A percentile compares a stretch with the other conserved stretches of the same genome.
These are phyloP conservation scores for Pentalonia nigronervosa DNA, from an alignment of 1,140 invertebrate species.

Conservation along the genomic window DNA sequence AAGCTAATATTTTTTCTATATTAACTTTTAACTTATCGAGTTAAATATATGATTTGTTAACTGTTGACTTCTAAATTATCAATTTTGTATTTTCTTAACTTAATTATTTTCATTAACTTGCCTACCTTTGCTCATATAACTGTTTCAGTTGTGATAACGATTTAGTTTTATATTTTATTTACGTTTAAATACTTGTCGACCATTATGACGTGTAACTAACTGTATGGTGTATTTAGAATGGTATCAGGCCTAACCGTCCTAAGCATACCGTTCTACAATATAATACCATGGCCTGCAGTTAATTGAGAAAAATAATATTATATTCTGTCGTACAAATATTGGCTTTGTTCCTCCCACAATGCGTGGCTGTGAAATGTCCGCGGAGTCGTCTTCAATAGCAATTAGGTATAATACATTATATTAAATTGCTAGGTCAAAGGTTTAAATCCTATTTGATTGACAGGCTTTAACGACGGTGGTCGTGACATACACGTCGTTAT, in stretches of 20 bases:
- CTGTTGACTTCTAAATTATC: too few relatives aligned
- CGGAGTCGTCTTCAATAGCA: neutral
- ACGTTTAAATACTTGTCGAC: neutral
- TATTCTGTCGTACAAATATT: neutral
- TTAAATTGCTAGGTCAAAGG: neutral
- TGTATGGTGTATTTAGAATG: neutral
- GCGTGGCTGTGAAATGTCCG: neutral
- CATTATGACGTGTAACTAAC: neutral
- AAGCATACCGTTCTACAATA: neutral
- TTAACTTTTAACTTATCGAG: too few relatives aligned
- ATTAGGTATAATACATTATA: neutral
- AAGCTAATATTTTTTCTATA: too few relatives aligned
- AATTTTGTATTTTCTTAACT: too few relatives aligned
- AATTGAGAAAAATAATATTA: neutral
- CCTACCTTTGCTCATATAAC: neutral
- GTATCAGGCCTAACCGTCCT: neutral
- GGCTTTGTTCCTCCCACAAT: neutral
- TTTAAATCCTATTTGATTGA: neutral
- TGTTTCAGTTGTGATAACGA: neutral
- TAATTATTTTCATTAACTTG: too few relatives aligned
- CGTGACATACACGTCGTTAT: neutral
- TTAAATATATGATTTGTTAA: too few relatives aligned
- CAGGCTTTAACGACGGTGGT: neutral
- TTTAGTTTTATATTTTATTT: constrained; percentile 9
- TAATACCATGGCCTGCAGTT: neutral